Conservation (phyloP, 1,140 invertebrate species). For the Drosophila lowei region DNA sequence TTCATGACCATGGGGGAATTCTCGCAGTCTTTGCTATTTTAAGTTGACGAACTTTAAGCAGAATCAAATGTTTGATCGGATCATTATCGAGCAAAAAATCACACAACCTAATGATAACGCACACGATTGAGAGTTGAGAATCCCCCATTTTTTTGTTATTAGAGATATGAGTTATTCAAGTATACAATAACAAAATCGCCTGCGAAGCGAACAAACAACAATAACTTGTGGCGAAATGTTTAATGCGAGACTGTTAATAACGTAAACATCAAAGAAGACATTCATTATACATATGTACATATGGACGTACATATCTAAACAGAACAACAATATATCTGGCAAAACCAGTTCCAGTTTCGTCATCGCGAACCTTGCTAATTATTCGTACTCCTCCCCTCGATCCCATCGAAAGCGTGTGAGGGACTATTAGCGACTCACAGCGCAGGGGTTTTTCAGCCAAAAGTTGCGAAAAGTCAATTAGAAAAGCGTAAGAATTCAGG, state of each 20-base stretch:
- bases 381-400: neutral
- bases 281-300: neutral
- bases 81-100: constrained; percentile 40
- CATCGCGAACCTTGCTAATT: constrained; percentile 10
- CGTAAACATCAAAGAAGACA: constrained; percentile 20
- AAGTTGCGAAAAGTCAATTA: constrained; percentile 35
- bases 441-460: constrained; percentile 31
- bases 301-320: constrained; percentile 1
- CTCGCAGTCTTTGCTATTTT: constrained; percentile 25
- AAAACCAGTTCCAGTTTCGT: constrained; percentile 62
- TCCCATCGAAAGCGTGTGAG: constrained; percentile 2
- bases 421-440: constrained; percentile 33
- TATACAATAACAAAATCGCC: constrained; percentile 36
- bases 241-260: constrained; percentile 46
- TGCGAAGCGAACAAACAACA: constrained; percentile 16
- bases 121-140: constrained; percentile 24
- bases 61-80: constrained; percentile 21
- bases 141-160: constrained; percentile 24
- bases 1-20: too few species aligned
- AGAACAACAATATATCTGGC: constrained; percentile 12
- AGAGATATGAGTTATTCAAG: constrained; percentile 6
- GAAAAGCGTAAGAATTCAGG: constrained; percentile 14
- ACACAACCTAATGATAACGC: constrained; percentile 21
- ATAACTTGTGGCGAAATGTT: constrained; percentile 15
- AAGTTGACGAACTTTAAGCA: constrained; percentile 5